Conservation (phyloP, 2,888 invertebrate species). For the Melikaiella ostensackeni region DNA sequence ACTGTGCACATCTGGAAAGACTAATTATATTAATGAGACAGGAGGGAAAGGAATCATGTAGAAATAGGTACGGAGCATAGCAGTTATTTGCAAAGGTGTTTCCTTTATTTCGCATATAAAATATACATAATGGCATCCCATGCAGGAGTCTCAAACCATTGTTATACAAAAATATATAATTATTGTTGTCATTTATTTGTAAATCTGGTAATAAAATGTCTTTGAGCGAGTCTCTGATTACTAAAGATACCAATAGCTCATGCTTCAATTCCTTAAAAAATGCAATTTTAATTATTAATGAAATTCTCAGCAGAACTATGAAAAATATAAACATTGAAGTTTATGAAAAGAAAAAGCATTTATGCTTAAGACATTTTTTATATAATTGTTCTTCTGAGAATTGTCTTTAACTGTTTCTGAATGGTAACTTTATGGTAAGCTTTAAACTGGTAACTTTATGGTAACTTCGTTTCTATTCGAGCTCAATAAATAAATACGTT, state of each 20-base stretch:
- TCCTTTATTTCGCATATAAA: conserved; percentile 72
- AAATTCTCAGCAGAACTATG: not conserved
- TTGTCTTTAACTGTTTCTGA: not conserved
- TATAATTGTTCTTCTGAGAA: not conserved
- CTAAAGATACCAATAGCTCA: conserved; percentile 1
- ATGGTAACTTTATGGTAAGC: conserved; percentile 56
- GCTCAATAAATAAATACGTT: conserved; percentile 70
- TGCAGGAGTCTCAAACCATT: conserved; percentile 70
- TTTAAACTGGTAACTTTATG: too few species aligned
- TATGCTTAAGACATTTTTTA: not conserved
- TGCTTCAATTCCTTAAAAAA: not conserved
- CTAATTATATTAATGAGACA: conserved; percentile 62
- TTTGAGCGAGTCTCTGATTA: conserved; percentile 49
- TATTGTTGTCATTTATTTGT: conserved; percentile 60
- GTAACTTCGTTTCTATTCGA: conserved; percentile 57
- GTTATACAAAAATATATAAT: conserved; percentile 67
- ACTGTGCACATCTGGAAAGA: conserved; percentile 52
- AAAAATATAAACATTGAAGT: not conserved
- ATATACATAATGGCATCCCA: conserved; percentile 74
- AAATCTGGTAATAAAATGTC: conserved; percentile 56
- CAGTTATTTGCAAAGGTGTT: conserved; percentile 65
- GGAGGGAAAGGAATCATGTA: conserved; percentile 60
- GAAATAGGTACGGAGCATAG: conserved; percentile 46
- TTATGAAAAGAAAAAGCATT: not conserved
- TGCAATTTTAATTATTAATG: not conserved